Evolutionary conservation across 2,888 invertebrate species (phyloP), one percentile per base, ranked within the genome.

Genomic region (Agriopis leucophaearia): DNA sequence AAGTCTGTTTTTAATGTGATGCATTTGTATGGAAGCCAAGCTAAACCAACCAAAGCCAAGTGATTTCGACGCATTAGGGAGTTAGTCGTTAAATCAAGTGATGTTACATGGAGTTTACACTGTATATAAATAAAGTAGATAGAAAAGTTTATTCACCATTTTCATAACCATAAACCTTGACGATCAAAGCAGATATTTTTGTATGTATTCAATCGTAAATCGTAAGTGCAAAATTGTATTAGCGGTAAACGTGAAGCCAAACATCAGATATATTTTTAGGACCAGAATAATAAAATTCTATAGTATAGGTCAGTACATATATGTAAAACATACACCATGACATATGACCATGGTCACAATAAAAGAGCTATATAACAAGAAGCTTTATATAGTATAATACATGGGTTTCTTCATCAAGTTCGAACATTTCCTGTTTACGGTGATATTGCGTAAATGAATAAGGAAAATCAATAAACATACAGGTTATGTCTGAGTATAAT

Each of bases 391-490:
- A n/a, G n/a, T n/a, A n/a, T 27, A 27, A 27, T 27, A 27, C 27
- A 27, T 27, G 27, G 27, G 27, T n/a, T 8, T 42, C 27, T 42
- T 42, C 1, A 16, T 54, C 3, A 12, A 27, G 13, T 5, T 47
- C 1, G 5, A 36, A 2, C 9, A 16, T 18, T 58, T 65, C 40
- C 27, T 40, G 36, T 58, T 57, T 38, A 27, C 42, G 0, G n/a
- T 13, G 6, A 48, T 75, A 73, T 78, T 81, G 86, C 83, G 83
- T 79, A 83, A 81, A 55, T 27, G 13, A 6, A 16, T 2, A 38
- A 55, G 55, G 42, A 79, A 84, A 80, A 74, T 84, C 84, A 73
- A 88, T 86, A 73, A 42, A 54, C 18, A 59, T 78, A 78, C 76
- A 83, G 86, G 85, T 87, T 86, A 86, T 15, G 55, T 44, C 6